Evolutionary conservation across 2,888 invertebrate species (phyloP), one percentile per base, ranked within the genome.

Genomic region (Orchesellides sinensis): DNA sequence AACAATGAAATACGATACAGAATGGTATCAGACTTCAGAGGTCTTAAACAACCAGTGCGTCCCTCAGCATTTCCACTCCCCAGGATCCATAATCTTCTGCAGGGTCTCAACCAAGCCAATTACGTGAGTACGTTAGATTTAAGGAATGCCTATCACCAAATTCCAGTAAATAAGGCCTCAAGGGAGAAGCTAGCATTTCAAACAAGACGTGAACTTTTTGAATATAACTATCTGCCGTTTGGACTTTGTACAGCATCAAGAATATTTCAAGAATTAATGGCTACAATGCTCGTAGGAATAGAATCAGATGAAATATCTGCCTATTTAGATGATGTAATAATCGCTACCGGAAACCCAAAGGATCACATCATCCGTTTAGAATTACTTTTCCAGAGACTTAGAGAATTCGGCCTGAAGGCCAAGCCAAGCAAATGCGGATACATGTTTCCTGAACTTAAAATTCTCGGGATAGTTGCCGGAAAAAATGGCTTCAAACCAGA

Each of bases 351-450:
- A 2, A 25, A 21, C 5, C 21, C 8, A 8, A 52, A 65, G 10
- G 14, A 12, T 2, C 63, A 65, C n/a, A 10, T 74, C n/a, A 1
- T 23, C 17, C 0, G 35, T 2, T 2, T 74, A 0, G 4, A 32
- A 0, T 14, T 1, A 0, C 14, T 74, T 1, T 40, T 74, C 6
- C 17, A 49, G 0, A 19, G 21, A 23, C 1, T 74, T 0, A 14
- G 49, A 12, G 8, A 52, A 40, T 74, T 3, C 21, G 54, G 25
- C 27, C 35, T 65, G 8, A 70, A 68, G 23, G 19, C 63, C 3
- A 74, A 61, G 23, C 40, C 63, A 21, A 10, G 12, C 2, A 82
- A 83, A 69, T 70, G 75, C n/a, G 52, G 40, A n/a, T 77, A 77
- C 21, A 40, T 61, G 40, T 23, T 27, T 4, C 14, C 12, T 4